Conservation (phyloP, 1,140 invertebrate species). For the Homarus americanus region DNA sequence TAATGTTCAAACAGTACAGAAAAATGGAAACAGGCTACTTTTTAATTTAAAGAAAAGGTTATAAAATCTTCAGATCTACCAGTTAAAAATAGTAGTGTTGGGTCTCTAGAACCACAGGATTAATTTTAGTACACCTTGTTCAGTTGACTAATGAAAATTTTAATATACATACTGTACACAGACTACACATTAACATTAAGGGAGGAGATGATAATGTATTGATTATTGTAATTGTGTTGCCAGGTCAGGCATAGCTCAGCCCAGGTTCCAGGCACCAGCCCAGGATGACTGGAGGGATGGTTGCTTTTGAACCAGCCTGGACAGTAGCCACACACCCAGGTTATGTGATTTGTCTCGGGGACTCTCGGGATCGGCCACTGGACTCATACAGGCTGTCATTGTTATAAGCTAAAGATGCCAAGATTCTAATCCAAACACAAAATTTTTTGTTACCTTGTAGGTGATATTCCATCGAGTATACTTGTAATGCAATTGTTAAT, state of each 20-base stretch:
- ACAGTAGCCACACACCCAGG: not conserved
- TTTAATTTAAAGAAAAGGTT: too few relatives aligned
- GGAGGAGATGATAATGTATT: too few relatives aligned
- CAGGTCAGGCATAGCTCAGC: conserved; percentile 24
- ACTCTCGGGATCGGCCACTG: not conserved
- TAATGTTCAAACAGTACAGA: too few relatives aligned
- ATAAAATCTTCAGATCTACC: too few relatives aligned
- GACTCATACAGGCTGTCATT: not conserved
- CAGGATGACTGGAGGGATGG: conserved; percentile 42
- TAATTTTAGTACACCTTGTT: too few relatives aligned
- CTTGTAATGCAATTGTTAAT: not conserved
- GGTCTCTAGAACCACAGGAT: too few relatives aligned
- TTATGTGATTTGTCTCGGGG: not conserved
- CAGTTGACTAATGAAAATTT: too few relatives aligned
- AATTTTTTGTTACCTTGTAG: not conserved
- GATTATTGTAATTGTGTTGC: not conserved
- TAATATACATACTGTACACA: too few relatives aligned
- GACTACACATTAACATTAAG: too few relatives aligned
- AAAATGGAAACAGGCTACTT: too few relatives aligned
- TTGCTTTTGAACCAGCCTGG: conserved; percentile 11
- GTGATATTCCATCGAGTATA: conserved; percentile 1
- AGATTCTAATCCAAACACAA: not conserved
- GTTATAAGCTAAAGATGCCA: not conserved
- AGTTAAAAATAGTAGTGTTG: too few relatives aligned
- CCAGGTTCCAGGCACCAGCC: conserved; percentile 9